Conservation (phyloP, 2,113 vertebrate genomes). For the Falcunculus frontatus region DNA sequence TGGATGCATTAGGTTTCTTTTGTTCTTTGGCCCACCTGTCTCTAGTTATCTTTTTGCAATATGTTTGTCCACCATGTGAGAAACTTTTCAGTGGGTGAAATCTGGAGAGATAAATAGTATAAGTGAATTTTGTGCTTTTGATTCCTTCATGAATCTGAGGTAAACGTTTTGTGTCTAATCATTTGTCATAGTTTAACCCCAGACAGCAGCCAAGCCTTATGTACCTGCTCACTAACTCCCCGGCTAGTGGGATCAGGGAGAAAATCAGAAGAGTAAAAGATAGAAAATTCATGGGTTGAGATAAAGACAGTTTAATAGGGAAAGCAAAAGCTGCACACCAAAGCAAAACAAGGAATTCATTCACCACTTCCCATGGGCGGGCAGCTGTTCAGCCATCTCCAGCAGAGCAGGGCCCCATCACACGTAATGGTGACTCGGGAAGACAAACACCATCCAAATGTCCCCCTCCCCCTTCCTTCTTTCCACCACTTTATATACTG, state of each 20-base stretch:
- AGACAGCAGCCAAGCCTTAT: neutral
- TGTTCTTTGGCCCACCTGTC: neutral
- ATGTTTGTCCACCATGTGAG: neutral
- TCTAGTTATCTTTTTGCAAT: neutral
- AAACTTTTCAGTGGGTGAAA: neutral
- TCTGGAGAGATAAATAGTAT: neutral
- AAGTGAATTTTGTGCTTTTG: neutral
- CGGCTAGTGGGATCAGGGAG: no score
- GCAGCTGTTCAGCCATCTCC: neutral
- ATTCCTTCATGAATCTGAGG: neutral
- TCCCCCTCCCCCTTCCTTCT: neutral
- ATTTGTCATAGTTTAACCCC: neutral
- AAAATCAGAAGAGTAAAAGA: neutral
- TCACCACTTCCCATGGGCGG: neutral
- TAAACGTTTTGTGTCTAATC: neutral
- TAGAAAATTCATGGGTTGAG: neutral
- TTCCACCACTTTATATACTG: neutral
- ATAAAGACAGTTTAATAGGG: neutral
- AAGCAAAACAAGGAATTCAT: neutral
- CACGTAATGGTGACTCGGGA: neutral
- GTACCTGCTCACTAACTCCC: fast-evolving
- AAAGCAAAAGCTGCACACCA: neutral
- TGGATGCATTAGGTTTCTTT: neutral
- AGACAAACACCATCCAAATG: neutral
- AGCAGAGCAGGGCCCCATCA: neutral